Evolutionary conservation across 2,113 vertebrate species (phyloP).

Genomic region (Murina feae): DNA sequence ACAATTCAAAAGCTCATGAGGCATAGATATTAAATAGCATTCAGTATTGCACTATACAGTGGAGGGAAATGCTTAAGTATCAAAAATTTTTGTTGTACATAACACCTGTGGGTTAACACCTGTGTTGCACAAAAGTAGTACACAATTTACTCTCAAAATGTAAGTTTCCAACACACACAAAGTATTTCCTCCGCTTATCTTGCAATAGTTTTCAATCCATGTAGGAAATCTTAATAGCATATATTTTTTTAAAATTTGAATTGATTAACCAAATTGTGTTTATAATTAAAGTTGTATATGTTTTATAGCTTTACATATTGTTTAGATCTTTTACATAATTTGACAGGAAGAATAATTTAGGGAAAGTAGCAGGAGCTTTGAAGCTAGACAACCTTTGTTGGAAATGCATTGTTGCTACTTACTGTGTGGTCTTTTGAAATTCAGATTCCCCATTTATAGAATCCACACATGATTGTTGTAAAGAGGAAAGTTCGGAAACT

Average conservation of each 20-base stretch:
- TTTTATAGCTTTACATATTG: not conserved
- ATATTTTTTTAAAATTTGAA: not conserved
- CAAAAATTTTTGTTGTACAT: conserved; percentile 51
- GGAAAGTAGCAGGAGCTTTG: not conserved
- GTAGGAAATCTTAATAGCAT: not conserved
- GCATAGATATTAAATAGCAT: conserved; percentile 31
- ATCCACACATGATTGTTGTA: not conserved
- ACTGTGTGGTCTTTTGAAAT: conserved; percentile 16
- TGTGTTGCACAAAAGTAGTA: conserved; percentile 29
- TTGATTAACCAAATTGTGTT: not conserved
- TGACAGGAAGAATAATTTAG: not conserved
- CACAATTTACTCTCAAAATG: conserved; percentile 57
- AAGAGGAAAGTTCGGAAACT: not conserved
- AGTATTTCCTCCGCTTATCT: conserved; percentile 31
- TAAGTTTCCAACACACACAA: conserved; percentile 34
- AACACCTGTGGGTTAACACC: conserved; percentile 35
- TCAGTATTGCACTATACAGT: conserved; percentile 28
- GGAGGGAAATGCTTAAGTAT: conserved; percentile 53
- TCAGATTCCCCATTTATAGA: not conserved
- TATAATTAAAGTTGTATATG: not conserved
- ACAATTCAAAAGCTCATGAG: conserved; percentile 11
- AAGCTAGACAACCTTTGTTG: not conserved
- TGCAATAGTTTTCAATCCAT: not conserved
- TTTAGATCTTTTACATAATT: not conserved
- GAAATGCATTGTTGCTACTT: not conserved